Conservation (phyloP, 2,888 invertebrate genomes). For the Drosophila mulleri region DNA sequence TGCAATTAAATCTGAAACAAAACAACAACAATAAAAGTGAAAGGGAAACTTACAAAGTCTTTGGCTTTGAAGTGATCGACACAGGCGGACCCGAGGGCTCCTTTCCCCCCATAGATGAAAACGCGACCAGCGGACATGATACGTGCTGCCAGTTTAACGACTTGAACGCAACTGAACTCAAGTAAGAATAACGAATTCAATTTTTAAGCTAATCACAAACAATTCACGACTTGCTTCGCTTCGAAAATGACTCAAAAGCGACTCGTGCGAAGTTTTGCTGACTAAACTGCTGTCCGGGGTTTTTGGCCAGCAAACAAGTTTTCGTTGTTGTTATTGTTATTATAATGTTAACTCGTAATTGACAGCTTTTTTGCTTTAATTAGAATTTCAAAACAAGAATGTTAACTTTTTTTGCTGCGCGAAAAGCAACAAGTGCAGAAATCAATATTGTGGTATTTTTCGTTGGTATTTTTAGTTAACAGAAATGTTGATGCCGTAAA, state of each 20-base stretch:
- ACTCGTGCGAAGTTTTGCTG: constrained; percentile 11
- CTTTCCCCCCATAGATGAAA: constrained; percentile 97
- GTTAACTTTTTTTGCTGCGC: constrained; percentile 6
- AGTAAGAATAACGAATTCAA: constrained; percentile 16
- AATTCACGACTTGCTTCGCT: constrained; percentile 10
- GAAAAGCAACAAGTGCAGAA: constrained; percentile 51
- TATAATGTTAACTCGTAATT: constrained; percentile 21
- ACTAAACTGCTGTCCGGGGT: constrained; percentile 14
- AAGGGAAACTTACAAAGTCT: constrained; percentile 90
- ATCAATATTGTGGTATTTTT: constrained; percentile 50
- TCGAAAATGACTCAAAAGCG: constrained; percentile 22
- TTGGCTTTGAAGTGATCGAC: constrained; percentile 95
- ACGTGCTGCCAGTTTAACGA: constrained; percentile 68
- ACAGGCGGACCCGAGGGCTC: constrained; percentile 96
- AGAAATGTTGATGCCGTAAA: constrained; percentile 9
- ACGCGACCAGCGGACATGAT: constrained; percentile 89
- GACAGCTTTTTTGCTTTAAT: constrained; percentile 38
- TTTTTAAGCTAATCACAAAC: neutral
- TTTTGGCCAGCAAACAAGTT: constrained; percentile 52
- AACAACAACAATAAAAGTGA: constrained; percentile 40
- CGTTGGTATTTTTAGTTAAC: constrained; percentile 21
- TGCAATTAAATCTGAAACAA: neutral
- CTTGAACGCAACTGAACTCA: constrained; percentile 49
- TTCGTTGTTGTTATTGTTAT: constrained; percentile 7
- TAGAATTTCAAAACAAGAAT: constrained; percentile 31